Evolutionary conservation across 2,888 invertebrate species (phyloP).

Genomic region (Tromatobia lineatoria): DNA sequence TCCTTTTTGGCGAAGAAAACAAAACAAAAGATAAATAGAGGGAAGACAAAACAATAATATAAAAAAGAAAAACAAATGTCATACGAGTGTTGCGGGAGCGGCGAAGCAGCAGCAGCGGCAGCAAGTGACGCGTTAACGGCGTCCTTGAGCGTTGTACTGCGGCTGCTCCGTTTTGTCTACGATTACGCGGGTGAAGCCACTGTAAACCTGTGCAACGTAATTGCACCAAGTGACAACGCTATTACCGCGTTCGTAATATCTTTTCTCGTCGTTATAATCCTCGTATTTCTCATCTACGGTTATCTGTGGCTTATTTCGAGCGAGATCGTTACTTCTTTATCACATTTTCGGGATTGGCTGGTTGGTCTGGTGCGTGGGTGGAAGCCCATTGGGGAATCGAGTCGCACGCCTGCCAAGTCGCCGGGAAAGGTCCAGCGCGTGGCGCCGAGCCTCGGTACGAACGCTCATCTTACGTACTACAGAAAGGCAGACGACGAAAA

Average conservation of each 20-base stretch:
- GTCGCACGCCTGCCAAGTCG: background rate
- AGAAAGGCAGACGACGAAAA: background rate
- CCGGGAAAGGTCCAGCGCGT: conserved; percentile 38
- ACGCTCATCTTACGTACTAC: conserved; percentile 5
- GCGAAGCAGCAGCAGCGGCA: conserved; percentile 56
- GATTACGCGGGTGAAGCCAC: conserved; percentile 36
- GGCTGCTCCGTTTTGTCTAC: conserved; percentile 43
- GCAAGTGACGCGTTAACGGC: conserved; percentile 75
- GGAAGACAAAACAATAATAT: background rate
- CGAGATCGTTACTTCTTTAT: background rate
- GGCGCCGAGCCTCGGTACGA: conserved; percentile 38
- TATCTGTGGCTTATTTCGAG: background rate
- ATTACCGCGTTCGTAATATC: background rate
- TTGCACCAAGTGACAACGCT: background rate
- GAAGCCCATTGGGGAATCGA: conserved; percentile 9
- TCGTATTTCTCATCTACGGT: background rate
- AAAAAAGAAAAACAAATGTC: conserved; percentile 75
- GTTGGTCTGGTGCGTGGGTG: conserved; percentile 3
- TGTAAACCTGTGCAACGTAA: background rate
- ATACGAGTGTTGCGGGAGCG: conserved; percentile 81
- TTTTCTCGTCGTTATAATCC: background rate
- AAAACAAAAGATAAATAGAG: background rate
- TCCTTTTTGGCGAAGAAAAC: background rate
- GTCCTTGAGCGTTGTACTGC: conserved; percentile 65
- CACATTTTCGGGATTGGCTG: conserved; percentile 15